phyloP scores from a whole-genome alignment of 2,113 vertebrate genomes.

The Emydocephalus ijimae region DNA sequence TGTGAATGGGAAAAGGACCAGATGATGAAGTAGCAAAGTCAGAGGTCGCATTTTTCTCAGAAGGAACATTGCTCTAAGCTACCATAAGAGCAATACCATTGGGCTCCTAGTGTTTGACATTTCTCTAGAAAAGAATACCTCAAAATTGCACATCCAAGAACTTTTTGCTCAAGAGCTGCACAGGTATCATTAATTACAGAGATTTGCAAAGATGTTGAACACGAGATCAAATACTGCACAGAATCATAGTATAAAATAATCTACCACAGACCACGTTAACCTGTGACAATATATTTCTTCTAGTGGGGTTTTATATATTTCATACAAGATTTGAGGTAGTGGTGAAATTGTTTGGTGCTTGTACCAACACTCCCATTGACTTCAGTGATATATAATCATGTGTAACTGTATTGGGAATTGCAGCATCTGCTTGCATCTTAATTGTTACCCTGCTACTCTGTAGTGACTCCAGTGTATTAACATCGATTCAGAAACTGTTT shows the following conservation, averaged over 20 bases:
- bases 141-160: background rate
- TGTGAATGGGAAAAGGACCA: background rate
- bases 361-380: background rate
- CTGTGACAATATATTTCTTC: slow-evolving; percentile 9
- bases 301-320: background rate
- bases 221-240: background rate
- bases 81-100: background rate
- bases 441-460: background rate
- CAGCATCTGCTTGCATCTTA: background rate
- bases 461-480: background rate
- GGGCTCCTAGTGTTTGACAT: background rate
- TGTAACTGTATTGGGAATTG: background rate
- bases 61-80: background rate
- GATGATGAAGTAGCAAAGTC: background rate
- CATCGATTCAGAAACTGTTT: background rate
- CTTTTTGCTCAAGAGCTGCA: background rate
- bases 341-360: background rate
- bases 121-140: background rate
- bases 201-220: background rate
- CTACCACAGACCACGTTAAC: background rate
- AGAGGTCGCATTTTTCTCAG: background rate
- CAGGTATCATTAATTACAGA: background rate
- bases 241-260: background rate
- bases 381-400: slow-evolving; percentile 15
- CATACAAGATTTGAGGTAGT: background rate